Base-by-base conservation (phyloP, 2,113 vertebrate genomes). In the Ibidorhyncha struthersii region DNA sequence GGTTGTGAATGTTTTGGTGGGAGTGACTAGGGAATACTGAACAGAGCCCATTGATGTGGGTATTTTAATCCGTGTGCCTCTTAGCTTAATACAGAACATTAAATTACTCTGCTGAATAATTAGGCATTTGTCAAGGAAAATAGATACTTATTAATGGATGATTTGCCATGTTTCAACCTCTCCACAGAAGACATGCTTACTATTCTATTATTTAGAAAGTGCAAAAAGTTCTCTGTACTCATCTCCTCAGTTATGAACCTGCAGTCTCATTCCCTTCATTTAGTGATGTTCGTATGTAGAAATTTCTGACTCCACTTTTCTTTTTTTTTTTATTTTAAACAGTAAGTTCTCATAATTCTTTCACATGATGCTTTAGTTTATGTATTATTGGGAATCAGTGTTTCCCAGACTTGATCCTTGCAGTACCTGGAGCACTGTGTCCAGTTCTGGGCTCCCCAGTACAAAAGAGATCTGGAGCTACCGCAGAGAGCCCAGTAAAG, bases 111-210 rank as follows among this genome's bases (percentile, higher is more conserved):
- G 29, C 82, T 90, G 74, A 93, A 92, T 86, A 84, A 92, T 95
- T 87, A 92, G 71, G 55, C 41, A 93, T 93, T 94, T 96, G n/a
- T 86, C 56, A 94, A 88, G 58, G 73, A 94, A 94, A 93, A 86
- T 30, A 78, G 77, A 70, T 77, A 91, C 18, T 93, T 93, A 87
- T 80, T 94, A 96, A 92, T 93, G 62, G 63, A 40, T 83, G 58
- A 69, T 91, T 97, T 86, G 18, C 82, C 80, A 49, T 63, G 47
- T 92, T 95, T 89, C 82, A 74, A 90, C 50, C 47, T 93, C 73
- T 85, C 63, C 58, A 50, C 34, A 38, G 71, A 70, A 77, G 66
- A 47, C 27, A 45, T n/a, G 36, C 74, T 95, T 82, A 36, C 74
- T 86, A 8, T 83, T 79, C 36, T 92, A 7, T 52, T 86, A 77